Percentiles rank a stretch among this genome's conserved stretches.
Evolutionary conservation across 2,797 vertebrate genomes (phyloP).

Genomic region (Bradypodion ventrale): DNA sequence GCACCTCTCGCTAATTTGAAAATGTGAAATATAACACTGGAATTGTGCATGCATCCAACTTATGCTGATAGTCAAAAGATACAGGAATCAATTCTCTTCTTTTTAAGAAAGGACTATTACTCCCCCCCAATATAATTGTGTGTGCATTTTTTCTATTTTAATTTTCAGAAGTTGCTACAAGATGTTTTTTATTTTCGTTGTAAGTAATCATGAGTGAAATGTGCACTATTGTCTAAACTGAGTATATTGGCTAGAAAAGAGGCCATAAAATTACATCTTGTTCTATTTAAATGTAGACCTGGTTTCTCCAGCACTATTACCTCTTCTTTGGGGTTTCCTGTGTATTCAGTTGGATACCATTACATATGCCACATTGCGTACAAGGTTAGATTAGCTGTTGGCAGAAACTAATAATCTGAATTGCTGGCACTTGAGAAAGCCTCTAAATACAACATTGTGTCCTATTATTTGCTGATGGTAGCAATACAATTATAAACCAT

Average conservation of each 20-base stretch:
- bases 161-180: slow-evolving; percentile 28
- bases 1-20: neutral
- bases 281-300: slow-evolving; percentile 26
- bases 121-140: slow-evolving; percentile 23
- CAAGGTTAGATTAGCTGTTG: slow-evolving; percentile 37
- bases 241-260: slow-evolving; percentile 47
- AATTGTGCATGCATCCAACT: neutral
- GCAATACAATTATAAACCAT: slow-evolving; percentile 60
- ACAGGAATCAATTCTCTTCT: slow-evolving; percentile 2
- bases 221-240: slow-evolving; percentile 28
- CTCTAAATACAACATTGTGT: slow-evolving; percentile 12
- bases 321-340: slow-evolving; percentile 29
- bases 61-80: neutral
- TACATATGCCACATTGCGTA: slow-evolving; percentile 22
- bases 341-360: slow-evolving; percentile 32
- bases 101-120: slow-evolving; percentile 23
- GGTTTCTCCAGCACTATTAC: slow-evolving; percentile 22
- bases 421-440: slow-evolving; percentile 32
- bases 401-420: slow-evolving; percentile 44
- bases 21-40: neutral
- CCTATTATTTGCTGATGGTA: slow-evolving; percentile 65
- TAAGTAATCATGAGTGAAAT: slow-evolving; percentile 19
- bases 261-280: slow-evolving; percentile 26
- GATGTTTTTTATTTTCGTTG: slow-evolving; percentile 18
- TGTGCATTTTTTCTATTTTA: neutral